Conservation (phyloP, 37 sponge, comb jelly and placozoan species). For the Aplysina aerophoba region DNA sequence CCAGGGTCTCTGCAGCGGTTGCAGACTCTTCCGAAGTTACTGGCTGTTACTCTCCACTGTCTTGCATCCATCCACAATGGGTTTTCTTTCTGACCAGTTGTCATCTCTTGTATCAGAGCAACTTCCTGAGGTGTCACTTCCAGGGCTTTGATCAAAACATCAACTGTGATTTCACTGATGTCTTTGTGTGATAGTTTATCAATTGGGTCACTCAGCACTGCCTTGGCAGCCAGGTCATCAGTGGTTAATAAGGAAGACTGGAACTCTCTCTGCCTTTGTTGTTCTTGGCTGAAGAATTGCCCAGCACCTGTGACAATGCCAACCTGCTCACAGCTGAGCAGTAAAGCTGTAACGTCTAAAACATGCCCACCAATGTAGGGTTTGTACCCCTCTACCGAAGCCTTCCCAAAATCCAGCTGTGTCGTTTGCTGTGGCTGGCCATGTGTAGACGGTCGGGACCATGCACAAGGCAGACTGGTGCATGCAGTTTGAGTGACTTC, state of each 20-base stretch:
- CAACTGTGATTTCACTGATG: not conserved
- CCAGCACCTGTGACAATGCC: not conserved
- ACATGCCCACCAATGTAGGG: not conserved
- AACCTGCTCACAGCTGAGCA: not conserved
- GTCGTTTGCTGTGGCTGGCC: constrained; percentile 6
- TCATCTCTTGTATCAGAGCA: constrained; percentile 30
- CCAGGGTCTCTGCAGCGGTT: constrained; percentile 17
- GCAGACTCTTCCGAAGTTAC: constrained; percentile 52
- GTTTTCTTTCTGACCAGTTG: constrained; percentile 19
- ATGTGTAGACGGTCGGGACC: constrained; percentile 35
- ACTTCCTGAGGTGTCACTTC: constrained; percentile 8
- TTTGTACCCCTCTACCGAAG: constrained; percentile 27
- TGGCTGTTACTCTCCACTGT: constrained; percentile 48
- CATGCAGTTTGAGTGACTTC: constrained; percentile 36
- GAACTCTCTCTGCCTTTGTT: not conserved
- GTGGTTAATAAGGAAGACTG: not conserved
- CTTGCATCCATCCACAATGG: constrained; percentile 50
- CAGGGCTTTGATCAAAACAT: constrained; percentile 20
- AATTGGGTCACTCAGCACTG: constrained; percentile 25
- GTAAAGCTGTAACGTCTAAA: not conserved
- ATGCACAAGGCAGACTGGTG: constrained; percentile 36
- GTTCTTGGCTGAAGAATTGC: not conserved
- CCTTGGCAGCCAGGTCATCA: not conserved
- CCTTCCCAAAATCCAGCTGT: constrained; percentile 37
- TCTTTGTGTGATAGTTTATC: constrained; percentile 24